Evolutionary conservation across 1,140 invertebrate species (phyloP).

Genomic region (Holotrichia oblita): DNA sequence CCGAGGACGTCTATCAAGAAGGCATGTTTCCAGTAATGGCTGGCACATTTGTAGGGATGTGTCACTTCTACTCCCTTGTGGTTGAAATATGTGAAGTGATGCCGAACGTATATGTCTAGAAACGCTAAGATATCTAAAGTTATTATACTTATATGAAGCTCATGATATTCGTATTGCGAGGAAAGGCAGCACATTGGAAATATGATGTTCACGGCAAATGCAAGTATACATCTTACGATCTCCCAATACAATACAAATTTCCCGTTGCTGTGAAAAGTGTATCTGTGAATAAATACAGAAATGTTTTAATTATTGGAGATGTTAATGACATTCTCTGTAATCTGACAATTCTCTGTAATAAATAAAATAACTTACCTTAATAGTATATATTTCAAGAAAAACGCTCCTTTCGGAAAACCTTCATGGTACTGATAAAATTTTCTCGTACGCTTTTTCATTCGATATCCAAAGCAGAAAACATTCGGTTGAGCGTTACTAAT

Average conservation of each 20-base stretch:
- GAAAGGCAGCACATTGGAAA: conserved; percentile 7
- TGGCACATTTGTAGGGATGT: conserved; percentile 43
- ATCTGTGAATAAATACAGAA: conserved; percentile 10
- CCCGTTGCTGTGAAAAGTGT: conserved; percentile 14
- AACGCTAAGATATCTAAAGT: conserved; percentile 39
- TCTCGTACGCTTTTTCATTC: conserved; percentile 25
- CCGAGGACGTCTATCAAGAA: conserved; percentile 44
- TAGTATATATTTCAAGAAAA: conserved; percentile 24
- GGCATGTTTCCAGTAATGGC: conserved; percentile 44
- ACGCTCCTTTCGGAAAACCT: conserved; percentile 19
- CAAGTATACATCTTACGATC: conserved; percentile 43
- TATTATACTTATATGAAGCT: neutral
- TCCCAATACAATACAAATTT: conserved; percentile 46
- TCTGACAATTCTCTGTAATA: too few relatives aligned
- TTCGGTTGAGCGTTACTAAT: neutral
- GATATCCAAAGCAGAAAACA: conserved; percentile 3
- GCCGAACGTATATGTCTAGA: conserved; percentile 45
- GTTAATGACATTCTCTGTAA: too few relatives aligned
- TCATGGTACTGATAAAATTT: conserved; percentile 16
- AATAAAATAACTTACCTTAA: neutral
- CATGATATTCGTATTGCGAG: neutral
- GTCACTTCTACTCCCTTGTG: conserved; percentile 41
- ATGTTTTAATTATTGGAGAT: too few relatives aligned
- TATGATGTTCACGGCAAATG: conserved; percentile 37
- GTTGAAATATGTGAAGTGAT: conserved; percentile 46